Conservation (phyloP, 2,113 vertebrate genomes). For the Corydoras sp. region DNA sequence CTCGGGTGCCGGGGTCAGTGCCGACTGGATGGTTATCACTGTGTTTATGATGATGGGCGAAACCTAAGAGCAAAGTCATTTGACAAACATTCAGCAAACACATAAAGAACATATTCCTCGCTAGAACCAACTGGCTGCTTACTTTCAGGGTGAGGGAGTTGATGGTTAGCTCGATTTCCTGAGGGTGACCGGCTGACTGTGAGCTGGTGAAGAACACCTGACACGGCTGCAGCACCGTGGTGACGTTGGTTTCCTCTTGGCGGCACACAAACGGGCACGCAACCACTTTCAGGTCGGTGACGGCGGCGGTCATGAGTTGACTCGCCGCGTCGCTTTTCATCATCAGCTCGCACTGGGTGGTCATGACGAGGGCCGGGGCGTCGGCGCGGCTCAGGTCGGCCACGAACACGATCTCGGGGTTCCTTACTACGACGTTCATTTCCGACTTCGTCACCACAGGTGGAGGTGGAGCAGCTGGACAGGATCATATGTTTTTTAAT, state of each 20-base stretch:
- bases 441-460: slow-evolving; percentile 69
- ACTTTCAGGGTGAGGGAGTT: too few relatives aligned
- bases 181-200: too few relatives aligned
- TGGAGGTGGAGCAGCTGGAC: slow-evolving; percentile 53
- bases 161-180: too few relatives aligned
- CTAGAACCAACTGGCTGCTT: background rate
- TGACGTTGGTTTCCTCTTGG: slow-evolving; percentile 74
- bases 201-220: too few relatives aligned
- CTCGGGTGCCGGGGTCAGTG: slow-evolving; percentile 76
- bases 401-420: slow-evolving; percentile 94
- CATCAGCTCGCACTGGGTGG: slow-evolving; percentile 81
- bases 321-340: slow-evolving; percentile 69
- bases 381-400: slow-evolving; percentile 88
- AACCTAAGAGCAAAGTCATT: slow-evolving; percentile 65
- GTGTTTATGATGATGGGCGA: slow-evolving; percentile 98
- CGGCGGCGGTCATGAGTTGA: slow-evolving; percentile 72
- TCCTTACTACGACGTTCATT: slow-evolving; percentile 80
- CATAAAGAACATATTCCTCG: too few relatives aligned
- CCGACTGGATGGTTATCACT: slow-evolving; percentile 90
- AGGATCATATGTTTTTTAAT: too few relatives aligned
- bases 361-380: slow-evolving; percentile 85
- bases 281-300: slow-evolving; percentile 84
- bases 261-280: slow-evolving; percentile 86
- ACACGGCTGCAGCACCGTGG: slow-evolving; percentile 56
- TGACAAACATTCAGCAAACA: too few relatives aligned